phyloP scores from a whole-genome alignment of 2,113 vertebrate genomes.

The Rhinogobius similis region DNA sequence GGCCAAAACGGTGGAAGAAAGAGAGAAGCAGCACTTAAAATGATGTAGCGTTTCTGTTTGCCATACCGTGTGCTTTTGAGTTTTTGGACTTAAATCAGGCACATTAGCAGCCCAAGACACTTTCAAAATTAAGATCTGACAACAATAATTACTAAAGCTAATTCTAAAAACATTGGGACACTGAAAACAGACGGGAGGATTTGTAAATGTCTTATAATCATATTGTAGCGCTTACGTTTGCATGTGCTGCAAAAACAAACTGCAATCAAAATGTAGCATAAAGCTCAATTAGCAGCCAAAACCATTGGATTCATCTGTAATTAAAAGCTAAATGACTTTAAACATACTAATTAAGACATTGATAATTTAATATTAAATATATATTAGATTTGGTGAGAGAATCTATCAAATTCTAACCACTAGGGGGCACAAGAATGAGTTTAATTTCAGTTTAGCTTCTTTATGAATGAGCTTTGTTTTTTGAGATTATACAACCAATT shows the following conservation, averaged over 20 bases:
- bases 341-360: background rate
- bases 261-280: background rate
- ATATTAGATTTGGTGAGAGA: background rate
- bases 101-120: slow-evolving; percentile 40
- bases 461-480: too few species aligned
- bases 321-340: background rate
- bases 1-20: slow-evolving; percentile 19
- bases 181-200: background rate
- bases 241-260: too few species aligned
- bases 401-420: background rate
- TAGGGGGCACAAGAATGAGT: background rate
- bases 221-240: background rate
- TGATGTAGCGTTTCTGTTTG: background rate
- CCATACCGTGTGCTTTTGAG: slow-evolving; percentile 10
- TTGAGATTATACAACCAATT: too few species aligned
- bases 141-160: background rate
- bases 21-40: slow-evolving; percentile 64
- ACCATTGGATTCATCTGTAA: background rate
- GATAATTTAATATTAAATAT: background rate
- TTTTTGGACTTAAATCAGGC: slow-evolving; percentile 21
- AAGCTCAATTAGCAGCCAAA: background rate
- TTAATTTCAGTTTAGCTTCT: too few species aligned
- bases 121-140: slow-evolving; percentile 33
- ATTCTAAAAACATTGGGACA: slow-evolving; percentile 7
- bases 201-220: background rate